Conservation (phyloP, 2,113 vertebrate genomes). For the Tragelaphus strepsiceros region DNA sequence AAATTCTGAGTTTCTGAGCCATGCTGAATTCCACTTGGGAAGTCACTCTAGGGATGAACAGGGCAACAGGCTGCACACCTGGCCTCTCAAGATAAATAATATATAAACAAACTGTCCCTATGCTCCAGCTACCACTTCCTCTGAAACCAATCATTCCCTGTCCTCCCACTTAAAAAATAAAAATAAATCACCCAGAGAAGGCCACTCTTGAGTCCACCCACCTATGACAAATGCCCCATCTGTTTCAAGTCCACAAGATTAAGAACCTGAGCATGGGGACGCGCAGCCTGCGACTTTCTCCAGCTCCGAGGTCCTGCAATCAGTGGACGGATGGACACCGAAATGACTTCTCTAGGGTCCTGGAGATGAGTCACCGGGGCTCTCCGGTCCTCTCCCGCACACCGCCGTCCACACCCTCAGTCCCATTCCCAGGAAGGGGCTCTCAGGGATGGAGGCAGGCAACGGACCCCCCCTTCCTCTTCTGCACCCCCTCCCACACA, state of each 20-base stretch:
- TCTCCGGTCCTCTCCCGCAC: background rate
- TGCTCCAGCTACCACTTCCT: background rate
- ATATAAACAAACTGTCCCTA: background rate
- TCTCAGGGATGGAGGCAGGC: background rate
- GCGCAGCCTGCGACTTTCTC: background rate
- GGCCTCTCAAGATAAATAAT: background rate
- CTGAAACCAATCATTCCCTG: background rate
- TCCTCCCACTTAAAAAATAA: background rate
- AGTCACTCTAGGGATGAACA: background rate
- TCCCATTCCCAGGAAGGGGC: background rate
- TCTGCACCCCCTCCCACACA: background rate
- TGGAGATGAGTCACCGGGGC: background rate
- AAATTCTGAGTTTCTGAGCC: background rate
- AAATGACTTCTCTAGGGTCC: background rate
- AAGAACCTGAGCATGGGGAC: background rate
- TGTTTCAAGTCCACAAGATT: background rate
- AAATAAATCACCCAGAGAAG: background rate
- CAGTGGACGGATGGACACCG: background rate
- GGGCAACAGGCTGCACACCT: background rate
- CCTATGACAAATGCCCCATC: background rate
- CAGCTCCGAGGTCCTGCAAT: background rate
- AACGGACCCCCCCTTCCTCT: background rate
- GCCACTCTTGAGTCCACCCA: background rate
- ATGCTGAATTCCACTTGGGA: background rate
- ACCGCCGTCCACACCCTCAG: background rate